Percentiles rank a stretch among this genome's conserved stretches.
phyloP scores from a whole-genome alignment of 2,797 vertebrate species.

The Tragelaphus eurycerus region DNA sequence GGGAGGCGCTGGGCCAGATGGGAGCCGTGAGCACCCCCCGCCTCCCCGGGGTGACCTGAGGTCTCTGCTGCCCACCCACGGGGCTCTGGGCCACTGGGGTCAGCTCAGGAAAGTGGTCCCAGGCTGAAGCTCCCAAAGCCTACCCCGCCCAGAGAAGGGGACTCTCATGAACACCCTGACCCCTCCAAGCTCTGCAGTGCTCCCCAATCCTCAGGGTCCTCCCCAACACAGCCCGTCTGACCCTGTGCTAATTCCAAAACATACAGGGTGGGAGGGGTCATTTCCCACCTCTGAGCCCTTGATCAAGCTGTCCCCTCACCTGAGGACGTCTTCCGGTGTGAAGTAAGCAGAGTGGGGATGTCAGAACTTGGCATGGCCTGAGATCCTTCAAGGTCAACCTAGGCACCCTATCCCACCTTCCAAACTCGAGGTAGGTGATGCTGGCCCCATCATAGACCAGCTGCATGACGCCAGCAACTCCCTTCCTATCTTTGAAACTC shows the following conservation, averaged over 20 bases:
- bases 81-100: not conserved
- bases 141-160: fast-evolving
- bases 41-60: conserved; percentile 80
- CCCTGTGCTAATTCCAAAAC: not conserved
- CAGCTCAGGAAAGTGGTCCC: conserved; percentile 45
- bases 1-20: conserved; percentile 57
- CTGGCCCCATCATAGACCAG: not conserved
- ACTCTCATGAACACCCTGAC: not conserved
- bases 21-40: conserved; percentile 74
- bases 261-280: no score
- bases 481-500: not conserved
- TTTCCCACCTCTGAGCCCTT: not conserved
- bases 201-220: not conserved
- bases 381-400: no score
- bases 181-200: fast-evolving
- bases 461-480: not conserved
- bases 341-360: not conserved
- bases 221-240: fast-evolving
- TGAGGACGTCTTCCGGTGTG: not conserved
- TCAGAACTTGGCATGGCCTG: not conserved
- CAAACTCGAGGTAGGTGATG: no score
- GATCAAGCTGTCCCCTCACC: no score
- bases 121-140: not conserved
- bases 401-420: no score
- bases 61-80: conserved; percentile 65